Evolutionary conservation across 2,888 invertebrate genomes (phyloP), one percentile per base, ranked within the genome.

Genomic region (Pasiphila rectangulata): DNA sequence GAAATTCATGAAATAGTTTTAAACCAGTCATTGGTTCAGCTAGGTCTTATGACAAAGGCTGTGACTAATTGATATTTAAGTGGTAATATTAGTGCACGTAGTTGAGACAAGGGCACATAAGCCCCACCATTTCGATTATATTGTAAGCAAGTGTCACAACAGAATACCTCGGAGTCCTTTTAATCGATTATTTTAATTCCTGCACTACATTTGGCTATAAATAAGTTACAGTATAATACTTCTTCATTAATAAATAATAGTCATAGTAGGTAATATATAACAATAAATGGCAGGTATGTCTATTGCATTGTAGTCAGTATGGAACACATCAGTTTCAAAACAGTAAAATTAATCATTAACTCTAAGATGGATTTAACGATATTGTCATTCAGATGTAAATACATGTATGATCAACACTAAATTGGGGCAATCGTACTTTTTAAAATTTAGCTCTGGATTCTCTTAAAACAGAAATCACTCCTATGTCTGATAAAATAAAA

Each of bases 221-320:
- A 51, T 51, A 52, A 34, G 47, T 45, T 48, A 47, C 19, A 13
- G 27, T 43, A 34, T 53, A 57, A 52, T 46, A 46, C 42, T 46
- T 46, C 42, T 24, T 48, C 30, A 35, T 42, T 41, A 34, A 23
- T 40, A 39, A 46, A 48, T 51, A 54, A 53, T 50, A 54, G 34
- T 52, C 36, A 47, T 23, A 46, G 51, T 46, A 39, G 45, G 36
- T 41, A 29, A 42, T 46, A 49, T 27, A 50, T 64, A 75, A 77
- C 68, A 75, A 75, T 66, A 69, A 39, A 75, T 76, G 75, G 76
- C 76, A 75, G 75, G 70, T 76, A 69, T 72, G 63, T 69, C 75
- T 80, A 79, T 82, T 79, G 75, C 73, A 77, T 78, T 76, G 64
- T 72, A 79, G 74, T 81, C 75, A 71, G 75, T 76, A 67, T 64